A percentile compares a stretch with the other conserved stretches of the same genome.
Conservation (phyloP, 2,113 vertebrate species). For the Pterocles orientalis region DNA sequence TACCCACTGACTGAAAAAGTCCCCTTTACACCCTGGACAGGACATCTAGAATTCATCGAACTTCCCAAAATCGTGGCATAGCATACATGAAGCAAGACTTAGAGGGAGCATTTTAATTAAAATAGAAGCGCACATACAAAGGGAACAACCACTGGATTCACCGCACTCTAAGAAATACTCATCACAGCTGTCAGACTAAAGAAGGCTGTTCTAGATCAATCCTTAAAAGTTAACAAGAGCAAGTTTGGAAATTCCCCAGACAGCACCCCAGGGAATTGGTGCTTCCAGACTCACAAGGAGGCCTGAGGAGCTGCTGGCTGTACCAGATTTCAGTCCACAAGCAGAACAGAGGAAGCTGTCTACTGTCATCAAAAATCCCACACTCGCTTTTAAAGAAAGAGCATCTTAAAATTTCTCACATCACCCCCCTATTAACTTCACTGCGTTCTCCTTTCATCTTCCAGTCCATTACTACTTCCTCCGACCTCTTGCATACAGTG, state of each 20-base stretch:
- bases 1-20: not conserved
- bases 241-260: not conserved
- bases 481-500: rapidly evolving
- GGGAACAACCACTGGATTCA: not conserved
- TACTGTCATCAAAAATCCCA: not conserved
- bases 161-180: not conserved
- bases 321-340: not conserved
- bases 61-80: not conserved
- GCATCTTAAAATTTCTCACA: not conserved
- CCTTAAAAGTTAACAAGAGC: not conserved
- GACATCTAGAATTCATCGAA: not conserved
- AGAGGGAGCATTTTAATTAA: not conserved
- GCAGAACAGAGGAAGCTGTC: not conserved
- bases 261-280: not conserved
- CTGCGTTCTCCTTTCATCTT: not conserved
- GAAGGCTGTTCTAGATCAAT: not conserved
- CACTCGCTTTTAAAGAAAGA: not conserved
- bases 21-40: not conserved
- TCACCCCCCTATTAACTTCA: not conserved
- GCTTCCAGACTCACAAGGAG: not conserved
- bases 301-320: not conserved
- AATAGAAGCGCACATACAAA: not conserved
- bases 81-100: not conserved
- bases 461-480: not conserved
- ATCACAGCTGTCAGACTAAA: too few relatives aligned